Percentiles rank a stretch among this genome's conserved stretches.
These are phyloP conservation scores for Orthosia cruda DNA, from an alignment of 2,888 invertebrate species.

Conservation along the genomic window DNA sequence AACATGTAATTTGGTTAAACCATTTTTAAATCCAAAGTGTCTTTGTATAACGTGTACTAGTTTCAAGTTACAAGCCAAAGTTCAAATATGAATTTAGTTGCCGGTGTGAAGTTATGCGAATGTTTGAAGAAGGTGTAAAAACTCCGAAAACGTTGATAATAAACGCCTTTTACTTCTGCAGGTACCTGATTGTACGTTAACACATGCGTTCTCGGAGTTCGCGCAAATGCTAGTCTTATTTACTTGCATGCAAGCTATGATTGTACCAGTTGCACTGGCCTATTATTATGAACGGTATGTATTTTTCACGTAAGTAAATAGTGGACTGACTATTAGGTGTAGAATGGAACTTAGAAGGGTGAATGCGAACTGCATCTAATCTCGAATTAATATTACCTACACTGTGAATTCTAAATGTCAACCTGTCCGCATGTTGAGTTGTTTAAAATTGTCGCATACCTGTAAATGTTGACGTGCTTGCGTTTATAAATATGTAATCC, in stretches of 20 bases:
- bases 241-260: slow-evolving; percentile 40
- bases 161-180: slow-evolving; percentile 54
- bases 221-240: slow-evolving; percentile 33
- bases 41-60: slow-evolving; percentile 27
- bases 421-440: slow-evolving; percentile 51
- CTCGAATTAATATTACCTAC: slow-evolving; percentile 39
- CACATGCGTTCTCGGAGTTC: slow-evolving; percentile 23
- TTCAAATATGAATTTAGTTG: slow-evolving; percentile 27
- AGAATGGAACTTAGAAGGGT: slow-evolving; percentile 43
- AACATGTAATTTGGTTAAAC: slow-evolving; percentile 31
- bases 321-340: slow-evolving; percentile 61
- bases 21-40: slow-evolving; percentile 21
- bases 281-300: slow-evolving; percentile 45
- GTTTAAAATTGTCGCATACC: slow-evolving; percentile 51
- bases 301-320: slow-evolving; percentile 57
- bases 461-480: neutral
- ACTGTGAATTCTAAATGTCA: slow-evolving; percentile 22
- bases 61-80: slow-evolving; percentile 43
- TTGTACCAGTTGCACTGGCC: slow-evolving; percentile 58
- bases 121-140: slow-evolving; percentile 21
- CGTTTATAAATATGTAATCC: neutral
- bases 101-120: slow-evolving; percentile 25
- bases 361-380: slow-evolving; percentile 41
- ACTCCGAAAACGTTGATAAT: slow-evolving; percentile 38
- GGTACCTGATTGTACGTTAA: slow-evolving; percentile 56